Evolutionary conservation across 2,797 vertebrate genomes (phyloP), one percentile per base, ranked within the genome.

Genomic region (Hylomyscus alleni): DNA sequence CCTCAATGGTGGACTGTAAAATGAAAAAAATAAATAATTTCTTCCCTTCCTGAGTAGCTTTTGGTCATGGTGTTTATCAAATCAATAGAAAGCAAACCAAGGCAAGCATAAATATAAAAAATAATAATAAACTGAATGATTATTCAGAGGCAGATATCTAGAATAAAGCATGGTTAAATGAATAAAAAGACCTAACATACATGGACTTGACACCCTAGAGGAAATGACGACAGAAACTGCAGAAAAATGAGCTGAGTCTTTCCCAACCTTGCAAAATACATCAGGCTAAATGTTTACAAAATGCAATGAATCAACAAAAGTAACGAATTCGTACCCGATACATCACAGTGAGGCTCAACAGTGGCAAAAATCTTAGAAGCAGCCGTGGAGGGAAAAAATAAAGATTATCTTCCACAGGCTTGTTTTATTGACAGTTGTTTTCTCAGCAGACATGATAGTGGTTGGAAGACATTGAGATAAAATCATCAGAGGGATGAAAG

Each of bases 191-290:
- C 8, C n/a, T 69, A 89, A 34, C 44, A 91, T 11, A 26, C 20
- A n/a, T 37, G 13, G 20, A 91, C 76, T 13, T 62, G 3, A 54
- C 60, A 13, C 67, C 15, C 34, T 65, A n/a, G 15, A 81, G 58
- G 34, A 91, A 91, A 91, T 37, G 29, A 78, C 72, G 52, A 83
- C 31, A 88, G 58, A 88, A 91, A 76, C 69, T 52, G 14, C 91
- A 89, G 44, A 77, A 65, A 94, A 87, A 88, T 60, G 34, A 88
- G 29, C 20, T 89, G 20, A 82, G 78, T 69, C n/a, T 77, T 85
- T 40, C 77, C 56, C 65, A 69, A 77, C 29, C 11, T 56, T 60
- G 31, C 40, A 77, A 88, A 91, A 83, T 37, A n/a, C 4, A 60
- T 78, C 50, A 88, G 40, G 20, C 20, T 78, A 91, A 90, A 69